These are phyloP conservation scores for Sakesphorus luctuosus DNA, from an alignment of 2,113 vertebrate genomes.

Conservation along the genomic window DNA sequence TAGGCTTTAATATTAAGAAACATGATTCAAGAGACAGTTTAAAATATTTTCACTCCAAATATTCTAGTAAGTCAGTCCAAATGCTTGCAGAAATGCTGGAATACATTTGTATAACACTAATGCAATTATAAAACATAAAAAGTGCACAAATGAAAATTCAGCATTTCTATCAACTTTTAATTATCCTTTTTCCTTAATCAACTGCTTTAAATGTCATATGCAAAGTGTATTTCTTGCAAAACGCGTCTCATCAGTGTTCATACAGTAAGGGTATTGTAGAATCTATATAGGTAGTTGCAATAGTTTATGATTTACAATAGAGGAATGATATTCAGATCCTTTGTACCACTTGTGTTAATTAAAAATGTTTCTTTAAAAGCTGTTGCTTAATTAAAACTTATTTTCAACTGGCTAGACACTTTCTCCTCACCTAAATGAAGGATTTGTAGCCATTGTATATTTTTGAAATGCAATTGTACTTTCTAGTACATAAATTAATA, in stretches of 20 bases:
- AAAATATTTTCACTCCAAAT: slow-evolving; percentile 45
- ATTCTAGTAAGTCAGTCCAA: neutral
- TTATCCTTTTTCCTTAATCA: slow-evolving; percentile 74
- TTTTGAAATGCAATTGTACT: neutral
- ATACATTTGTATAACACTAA: slow-evolving; percentile 11
- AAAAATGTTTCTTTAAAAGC: slow-evolving; percentile 7
- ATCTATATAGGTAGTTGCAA: neutral
- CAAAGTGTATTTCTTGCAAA: slow-evolving; percentile 72
- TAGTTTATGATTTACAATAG: neutral
- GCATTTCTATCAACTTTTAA: slow-evolving; percentile 68
- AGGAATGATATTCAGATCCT: neutral
- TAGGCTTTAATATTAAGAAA: slow-evolving; percentile 32
- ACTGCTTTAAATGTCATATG: slow-evolving; percentile 74
- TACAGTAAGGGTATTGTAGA: slow-evolving; percentile 17
- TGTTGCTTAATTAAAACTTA: slow-evolving; percentile 9
- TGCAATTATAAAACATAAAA: slow-evolving; percentile 42
- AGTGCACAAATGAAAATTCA: slow-evolving; percentile 60
- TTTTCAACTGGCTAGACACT: neutral
- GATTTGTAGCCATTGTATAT: neutral
- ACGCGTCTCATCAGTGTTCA: slow-evolving; percentile 39
- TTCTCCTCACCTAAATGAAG: neutral
- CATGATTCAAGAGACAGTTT: slow-evolving; percentile 4
- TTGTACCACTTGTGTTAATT: slow-evolving; percentile 37
- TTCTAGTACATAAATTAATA: neutral
- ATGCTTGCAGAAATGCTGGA: neutral